These are phyloP conservation scores for Pseudopipra pipra DNA, from an alignment of 2,113 vertebrate species.

Conservation along the genomic window DNA sequence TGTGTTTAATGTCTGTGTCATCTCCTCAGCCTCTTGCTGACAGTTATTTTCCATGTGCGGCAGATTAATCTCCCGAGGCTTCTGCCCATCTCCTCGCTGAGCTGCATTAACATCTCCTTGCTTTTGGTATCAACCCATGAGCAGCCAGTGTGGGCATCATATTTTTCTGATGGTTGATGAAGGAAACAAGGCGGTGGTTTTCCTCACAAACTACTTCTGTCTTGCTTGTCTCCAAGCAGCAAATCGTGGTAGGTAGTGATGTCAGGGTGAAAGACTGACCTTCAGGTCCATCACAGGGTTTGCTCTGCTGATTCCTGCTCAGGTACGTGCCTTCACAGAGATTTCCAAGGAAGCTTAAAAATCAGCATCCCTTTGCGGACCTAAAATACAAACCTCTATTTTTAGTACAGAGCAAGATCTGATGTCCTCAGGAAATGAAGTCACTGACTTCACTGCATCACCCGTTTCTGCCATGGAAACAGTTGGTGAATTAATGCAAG, in stretches of 20 bases:
- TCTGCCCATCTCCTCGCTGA: not conserved
- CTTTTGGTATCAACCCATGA: not conserved
- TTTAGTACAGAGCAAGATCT: conserved; percentile 44
- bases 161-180: not conserved
- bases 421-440: conserved; percentile 66
- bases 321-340: not conserved
- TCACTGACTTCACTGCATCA: conserved; percentile 51
- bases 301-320: not conserved
- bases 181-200: not conserved
- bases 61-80: not conserved
- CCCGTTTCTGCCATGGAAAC: conserved; percentile 62
- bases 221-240: not conserved
- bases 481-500: conserved; percentile 65
- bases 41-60: not conserved
- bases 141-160: not conserved
- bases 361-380: not conserved
- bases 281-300: not conserved
- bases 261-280: not conserved
- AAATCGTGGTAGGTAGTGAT: not conserved
- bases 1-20: not conserved
- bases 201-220: not conserved
- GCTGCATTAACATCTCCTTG: not conserved
- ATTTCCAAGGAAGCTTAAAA: not conserved
- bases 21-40: not conserved
- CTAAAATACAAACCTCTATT: conserved; percentile 30